phyloP scores from a whole-genome alignment of 2,113 vertebrate genomes.

The Tilapia sparmanii region DNA sequence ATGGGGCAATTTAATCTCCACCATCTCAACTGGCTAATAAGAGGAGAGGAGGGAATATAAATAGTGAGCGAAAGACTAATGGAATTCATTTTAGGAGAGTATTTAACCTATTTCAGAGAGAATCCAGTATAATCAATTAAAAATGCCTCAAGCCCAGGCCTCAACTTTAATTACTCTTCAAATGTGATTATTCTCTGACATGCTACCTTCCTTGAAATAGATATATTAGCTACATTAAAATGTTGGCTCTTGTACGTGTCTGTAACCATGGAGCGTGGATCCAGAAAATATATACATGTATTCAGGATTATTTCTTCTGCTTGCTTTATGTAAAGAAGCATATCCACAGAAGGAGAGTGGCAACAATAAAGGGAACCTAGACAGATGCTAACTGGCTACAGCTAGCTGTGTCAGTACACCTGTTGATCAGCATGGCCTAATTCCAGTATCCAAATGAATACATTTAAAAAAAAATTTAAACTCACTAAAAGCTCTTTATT shows the following conservation, averaged over 20 bases:
- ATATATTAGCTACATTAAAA: constrained; percentile 24
- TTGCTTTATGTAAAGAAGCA: neutral
- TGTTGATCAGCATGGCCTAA: neutral
- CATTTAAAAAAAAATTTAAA: neutral
- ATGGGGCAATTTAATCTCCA: constrained; percentile 56
- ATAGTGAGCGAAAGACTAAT: constrained; percentile 64
- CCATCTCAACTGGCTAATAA: constrained; percentile 59
- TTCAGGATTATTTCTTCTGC: neutral
- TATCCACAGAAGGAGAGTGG: neutral
- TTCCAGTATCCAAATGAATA: neutral
- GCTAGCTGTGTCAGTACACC: neutral
- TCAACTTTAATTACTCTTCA: constrained; percentile 56
- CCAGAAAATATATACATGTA: neutral
- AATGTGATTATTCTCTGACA: constrained; percentile 58
- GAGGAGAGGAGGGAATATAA: constrained; percentile 51
- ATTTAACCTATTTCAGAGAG: constrained; percentile 67
- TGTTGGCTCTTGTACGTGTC: neutral
- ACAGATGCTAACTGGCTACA: neutral
- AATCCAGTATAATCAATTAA: constrained; percentile 69
- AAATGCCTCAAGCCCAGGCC: constrained; percentile 37
- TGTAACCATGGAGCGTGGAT: neutral
- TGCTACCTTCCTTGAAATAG: constrained; percentile 46
- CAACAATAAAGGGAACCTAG: neutral
- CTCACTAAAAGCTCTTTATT: neutral
- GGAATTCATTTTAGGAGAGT: constrained; percentile 64